These are phyloP conservation scores for fruit fly (Drosophila melanogaster) DNA, from an alignment of 1,140 invertebrate genomes.

Conservation along the genomic window DNA sequence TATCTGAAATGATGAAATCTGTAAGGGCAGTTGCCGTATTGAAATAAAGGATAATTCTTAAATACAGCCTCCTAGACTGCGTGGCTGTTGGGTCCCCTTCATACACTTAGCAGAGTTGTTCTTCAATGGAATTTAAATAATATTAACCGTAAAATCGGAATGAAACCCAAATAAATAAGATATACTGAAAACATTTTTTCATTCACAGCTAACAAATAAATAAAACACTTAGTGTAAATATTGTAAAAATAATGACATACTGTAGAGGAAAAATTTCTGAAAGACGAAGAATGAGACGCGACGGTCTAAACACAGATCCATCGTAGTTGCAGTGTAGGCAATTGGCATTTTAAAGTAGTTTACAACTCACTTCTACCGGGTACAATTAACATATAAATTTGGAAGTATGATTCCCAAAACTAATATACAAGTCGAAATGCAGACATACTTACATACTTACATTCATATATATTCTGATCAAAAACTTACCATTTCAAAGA, in stretches of 20 bases:
- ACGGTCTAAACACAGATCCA: slow-evolving; percentile 5
- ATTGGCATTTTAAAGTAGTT: slow-evolving; percentile 76
- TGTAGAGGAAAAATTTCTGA: slow-evolving; percentile 33
- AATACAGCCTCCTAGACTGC: slow-evolving; percentile 28
- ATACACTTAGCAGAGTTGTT: slow-evolving; percentile 68
- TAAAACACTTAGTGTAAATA: slow-evolving; percentile 79
- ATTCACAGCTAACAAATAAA: slow-evolving; percentile 39
- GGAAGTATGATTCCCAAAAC: slow-evolving; percentile 19
- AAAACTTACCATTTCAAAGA: slow-evolving; percentile 54
- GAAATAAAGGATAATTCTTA: slow-evolving; percentile 19
- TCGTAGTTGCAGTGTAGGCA: slow-evolving; percentile 47
- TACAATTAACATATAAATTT: slow-evolving; percentile 47
- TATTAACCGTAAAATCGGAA: slow-evolving; percentile 45
- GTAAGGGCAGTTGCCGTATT: slow-evolving; percentile 21
- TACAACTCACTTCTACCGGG: slow-evolving; percentile 41
- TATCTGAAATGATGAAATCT: slow-evolving; percentile 30
- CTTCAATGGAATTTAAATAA: slow-evolving; percentile 63
- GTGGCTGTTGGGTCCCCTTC: slow-evolving; percentile 46
- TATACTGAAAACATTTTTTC: slow-evolving; percentile 28
- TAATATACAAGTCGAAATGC: slow-evolving; percentile 27
- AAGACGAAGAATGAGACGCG: slow-evolving; percentile 1
- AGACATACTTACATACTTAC: slow-evolving; percentile 14
- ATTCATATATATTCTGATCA: slow-evolving; percentile 41
- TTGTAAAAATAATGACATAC: slow-evolving; percentile 75
- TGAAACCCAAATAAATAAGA: slow-evolving; percentile 47